These are phyloP conservation scores for Dromaius novaehollandiae DNA, from an alignment of 2,113 vertebrate species.

Conservation along the genomic window DNA sequence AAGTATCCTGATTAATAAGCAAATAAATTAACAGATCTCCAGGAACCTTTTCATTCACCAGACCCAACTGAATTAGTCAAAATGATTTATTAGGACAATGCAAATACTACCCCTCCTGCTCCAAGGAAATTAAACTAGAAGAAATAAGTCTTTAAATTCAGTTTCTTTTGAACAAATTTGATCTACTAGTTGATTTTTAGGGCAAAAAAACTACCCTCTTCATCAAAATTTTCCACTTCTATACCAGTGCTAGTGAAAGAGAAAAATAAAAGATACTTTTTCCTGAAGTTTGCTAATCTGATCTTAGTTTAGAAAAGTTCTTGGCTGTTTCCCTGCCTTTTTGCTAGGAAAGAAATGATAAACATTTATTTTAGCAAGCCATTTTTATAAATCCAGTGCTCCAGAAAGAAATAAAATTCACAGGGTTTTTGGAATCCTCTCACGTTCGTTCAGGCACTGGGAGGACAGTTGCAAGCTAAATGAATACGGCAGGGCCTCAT, in stretches of 20 bases:
- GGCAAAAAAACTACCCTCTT: not conserved
- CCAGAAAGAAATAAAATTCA: not conserved
- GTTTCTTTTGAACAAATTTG: not conserved
- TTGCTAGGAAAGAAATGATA: not conserved
- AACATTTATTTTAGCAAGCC: not conserved
- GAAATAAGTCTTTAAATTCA: not conserved
- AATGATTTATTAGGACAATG: not conserved
- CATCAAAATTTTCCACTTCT: not conserved
- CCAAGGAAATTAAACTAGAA: not conserved
- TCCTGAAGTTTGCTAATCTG: not conserved
- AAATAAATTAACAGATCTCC: not conserved
- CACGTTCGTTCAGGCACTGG: not conserved
- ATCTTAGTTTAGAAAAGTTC: not conserved
- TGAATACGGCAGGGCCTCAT: not conserved
- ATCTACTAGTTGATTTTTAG: not conserved
- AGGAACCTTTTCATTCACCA: not conserved
- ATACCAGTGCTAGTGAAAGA: not conserved
- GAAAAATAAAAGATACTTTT: not conserved
- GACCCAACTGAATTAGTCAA: not conserved
- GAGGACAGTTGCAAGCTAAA: not conserved
- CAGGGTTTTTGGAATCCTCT: not conserved
- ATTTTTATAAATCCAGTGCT: not conserved
- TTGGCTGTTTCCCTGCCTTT: not conserved
- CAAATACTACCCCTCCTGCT: not conserved
- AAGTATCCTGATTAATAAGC: not conserved